Base-by-base conservation (phyloP, 2,888 invertebrate genomes). In the Geotrupes spiniger region DNA sequence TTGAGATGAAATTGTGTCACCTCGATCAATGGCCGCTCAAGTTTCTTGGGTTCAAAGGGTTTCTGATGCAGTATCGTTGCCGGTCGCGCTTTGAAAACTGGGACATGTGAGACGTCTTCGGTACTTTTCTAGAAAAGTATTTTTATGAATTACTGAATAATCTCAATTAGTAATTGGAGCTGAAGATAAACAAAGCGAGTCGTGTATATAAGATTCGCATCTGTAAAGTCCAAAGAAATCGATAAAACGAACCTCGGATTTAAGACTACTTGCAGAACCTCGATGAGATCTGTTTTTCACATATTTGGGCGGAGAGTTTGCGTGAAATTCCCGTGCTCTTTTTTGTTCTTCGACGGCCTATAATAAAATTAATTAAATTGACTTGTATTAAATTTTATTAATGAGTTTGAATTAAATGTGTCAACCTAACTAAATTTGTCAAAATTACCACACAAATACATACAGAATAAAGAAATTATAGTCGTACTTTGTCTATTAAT, bases 301-400 rank as follows among this genome's bases (percentile, higher is more conserved):
- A 16, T 40, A 49, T 50, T 65, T 67, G 0, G 87, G 87, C 9
- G 82, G 64, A 0, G 86, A 86, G 40, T 83, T 81, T 0, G 89
- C 89, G 68, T 84, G 85, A 61, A 89, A 89, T 55, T 80, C 79
- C 1, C 78, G 72, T 0, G 78, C 76, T 64, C 82, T 79, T 58
- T 78, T 82, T 51, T 77, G 75, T 50, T 82, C 79, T 53, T 84
- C 81, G 12, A 81, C 64, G 48, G 77, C 72, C 67, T 60, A n/a
- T 38, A 27, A 53, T 38, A 53, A 49, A 57, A 42, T 53, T 42
- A 9, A 28, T 28, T 3, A 28, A 28, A 9, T 28, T n/a, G 9
- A 28, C 9, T 28, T 28, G 9, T 1, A 28, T 28, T 2, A 2
- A 28, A 28, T 3, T 28, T 28, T 28, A n/a, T 28, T 2, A 28